Conservation (phyloP, 2,113 vertebrate genomes). For the Suncus etruscus region DNA sequence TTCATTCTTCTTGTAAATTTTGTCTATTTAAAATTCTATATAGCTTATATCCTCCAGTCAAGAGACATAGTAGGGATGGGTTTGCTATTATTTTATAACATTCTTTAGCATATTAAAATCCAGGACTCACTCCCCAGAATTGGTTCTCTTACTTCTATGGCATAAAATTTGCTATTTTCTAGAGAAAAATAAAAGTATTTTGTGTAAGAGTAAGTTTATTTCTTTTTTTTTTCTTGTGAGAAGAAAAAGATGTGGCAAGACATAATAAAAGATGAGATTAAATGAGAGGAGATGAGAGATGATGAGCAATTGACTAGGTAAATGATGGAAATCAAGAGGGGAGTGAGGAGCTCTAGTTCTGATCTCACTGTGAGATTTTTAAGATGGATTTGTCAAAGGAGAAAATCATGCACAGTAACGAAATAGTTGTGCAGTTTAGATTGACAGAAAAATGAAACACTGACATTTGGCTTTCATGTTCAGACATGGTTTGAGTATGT, state of each 20-base stretch:
- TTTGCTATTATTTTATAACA: neutral
- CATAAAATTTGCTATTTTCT: neutral
- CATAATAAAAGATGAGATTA: neutral
- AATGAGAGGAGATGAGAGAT: neutral
- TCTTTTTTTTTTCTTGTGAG: neutral
- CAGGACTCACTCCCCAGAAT: conserved; percentile 4
- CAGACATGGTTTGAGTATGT: neutral
- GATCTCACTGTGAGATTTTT: neutral
- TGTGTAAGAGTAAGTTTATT: neutral
- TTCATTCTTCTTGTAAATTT: conserved; percentile 33
- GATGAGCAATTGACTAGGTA: neutral
- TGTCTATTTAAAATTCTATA: neutral
- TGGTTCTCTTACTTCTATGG: neutral
- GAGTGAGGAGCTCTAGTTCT: neutral
- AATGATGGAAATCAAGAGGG: neutral
- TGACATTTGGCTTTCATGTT: neutral
- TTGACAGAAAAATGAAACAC: neutral
- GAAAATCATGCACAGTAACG: neutral
- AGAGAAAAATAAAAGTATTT: neutral
- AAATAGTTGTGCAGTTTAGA: neutral
- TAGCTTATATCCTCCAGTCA: neutral
- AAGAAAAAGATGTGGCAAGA: neutral
- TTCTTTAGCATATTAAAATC: conserved; percentile 7
- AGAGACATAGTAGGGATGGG: neutral
- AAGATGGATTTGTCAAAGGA: neutral